These are phyloP conservation scores for Myzus persicae DNA, from an alignment of 1,140 invertebrate species.

Conservation along the genomic window DNA sequence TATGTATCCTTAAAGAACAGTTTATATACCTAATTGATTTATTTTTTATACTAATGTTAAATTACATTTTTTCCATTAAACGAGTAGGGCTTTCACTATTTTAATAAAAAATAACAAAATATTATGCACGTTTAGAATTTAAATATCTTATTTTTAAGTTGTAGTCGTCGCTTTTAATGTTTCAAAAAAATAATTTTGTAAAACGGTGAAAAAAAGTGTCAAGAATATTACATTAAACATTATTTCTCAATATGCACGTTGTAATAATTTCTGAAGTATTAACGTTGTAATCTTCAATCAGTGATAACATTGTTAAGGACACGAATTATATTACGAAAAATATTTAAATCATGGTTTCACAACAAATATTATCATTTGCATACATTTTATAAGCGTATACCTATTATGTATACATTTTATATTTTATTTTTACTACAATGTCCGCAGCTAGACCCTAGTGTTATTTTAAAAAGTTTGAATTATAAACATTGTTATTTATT, in stretches of 20 bases:
- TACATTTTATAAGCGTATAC: not conserved
- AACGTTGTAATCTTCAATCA: not conserved
- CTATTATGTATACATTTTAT: not conserved
- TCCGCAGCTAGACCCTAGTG: not conserved
- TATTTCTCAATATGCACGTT: not conserved
- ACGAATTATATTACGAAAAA: not conserved
- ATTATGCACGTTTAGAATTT: not conserved
- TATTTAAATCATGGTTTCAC: not conserved
- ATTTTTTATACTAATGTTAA: not conserved
- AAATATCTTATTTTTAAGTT: not conserved
- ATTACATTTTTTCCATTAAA: not conserved
- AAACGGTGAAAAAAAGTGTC: not conserved
- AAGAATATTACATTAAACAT: not conserved
- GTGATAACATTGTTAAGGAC: not conserved
- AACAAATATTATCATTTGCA: not conserved
- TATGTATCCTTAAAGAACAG: too few relatives aligned
- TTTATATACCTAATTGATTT: not conserved
- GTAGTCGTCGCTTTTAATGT: not conserved
- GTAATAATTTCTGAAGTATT: not conserved
- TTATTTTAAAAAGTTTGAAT: slow-evolving; percentile 38
- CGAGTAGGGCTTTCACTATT: not conserved
- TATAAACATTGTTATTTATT: slow-evolving; percentile 33
- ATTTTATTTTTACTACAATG: slow-evolving; percentile 26
- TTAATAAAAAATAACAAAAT: not conserved
- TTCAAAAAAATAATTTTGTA: not conserved